A percentile compares a stretch with the other conserved stretches of the same genome.
These are phyloP conservation scores for Stenolophus ochropezus DNA, from an alignment of 2,888 invertebrate genomes.

Conservation along the genomic window DNA sequence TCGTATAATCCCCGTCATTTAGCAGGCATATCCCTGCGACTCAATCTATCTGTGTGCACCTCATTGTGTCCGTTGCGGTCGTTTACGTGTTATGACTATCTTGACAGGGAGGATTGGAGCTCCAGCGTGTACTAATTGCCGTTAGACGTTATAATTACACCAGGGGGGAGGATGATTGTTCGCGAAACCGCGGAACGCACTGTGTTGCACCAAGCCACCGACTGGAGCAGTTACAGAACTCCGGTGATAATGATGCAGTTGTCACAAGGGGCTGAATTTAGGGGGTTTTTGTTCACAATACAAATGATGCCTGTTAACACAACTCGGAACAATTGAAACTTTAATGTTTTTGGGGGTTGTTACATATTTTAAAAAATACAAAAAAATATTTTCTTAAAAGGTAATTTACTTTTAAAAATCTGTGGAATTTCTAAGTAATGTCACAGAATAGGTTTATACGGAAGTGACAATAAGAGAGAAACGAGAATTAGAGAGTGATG, in stretches of 20 bases:
- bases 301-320: no score
- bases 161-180: constrained; percentile 1
- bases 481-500: no score
- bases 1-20: not conserved
- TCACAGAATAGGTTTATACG: no score
- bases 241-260: not conserved
- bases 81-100: constrained; percentile 23
- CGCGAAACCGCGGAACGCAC: constrained; percentile 30
- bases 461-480: no score
- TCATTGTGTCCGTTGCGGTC: not conserved
- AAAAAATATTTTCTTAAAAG: no score
- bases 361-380: not conserved
- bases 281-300: not conserved
- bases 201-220: not conserved
- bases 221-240: not conserved
- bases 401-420: no score
- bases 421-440: no score
- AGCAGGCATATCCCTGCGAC: not conserved
- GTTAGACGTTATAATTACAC: constrained; percentile 36
- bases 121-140: constrained; percentile 24
- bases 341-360: not conserved
- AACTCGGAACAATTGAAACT: no score
- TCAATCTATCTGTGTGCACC: not conserved
- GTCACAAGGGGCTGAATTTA: not conserved
- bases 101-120: not conserved